Percentiles rank a stretch among this genome's conserved stretches.
phyloP scores from a whole-genome alignment of 2,797 vertebrate species.

The Pangasius larnaudii region DNA sequence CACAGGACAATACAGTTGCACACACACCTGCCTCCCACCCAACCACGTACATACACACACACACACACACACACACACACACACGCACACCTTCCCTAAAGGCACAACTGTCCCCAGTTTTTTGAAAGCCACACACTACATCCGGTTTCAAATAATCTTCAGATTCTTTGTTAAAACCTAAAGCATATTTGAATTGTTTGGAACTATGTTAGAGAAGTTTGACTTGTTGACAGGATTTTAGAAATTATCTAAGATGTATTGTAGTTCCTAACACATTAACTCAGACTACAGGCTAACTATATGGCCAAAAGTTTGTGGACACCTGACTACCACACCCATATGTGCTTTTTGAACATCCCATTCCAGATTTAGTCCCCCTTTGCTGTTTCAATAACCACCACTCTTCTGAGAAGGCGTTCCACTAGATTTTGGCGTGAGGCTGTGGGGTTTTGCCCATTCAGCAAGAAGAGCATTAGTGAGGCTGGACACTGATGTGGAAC shows the following conservation, averaged over 20 bases:
- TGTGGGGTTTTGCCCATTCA: no score
- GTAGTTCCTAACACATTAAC: not conserved
- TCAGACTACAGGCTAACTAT: not conserved
- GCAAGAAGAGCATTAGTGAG: not conserved
- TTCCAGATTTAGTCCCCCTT: not conserved
- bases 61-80: slow-evolving; percentile 39
- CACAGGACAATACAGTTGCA: slow-evolving; percentile 52
- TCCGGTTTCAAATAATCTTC: slow-evolving; percentile 39
- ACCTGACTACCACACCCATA: not conserved
- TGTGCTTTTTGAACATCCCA: not conserved
- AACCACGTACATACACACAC: slow-evolving; percentile 42
- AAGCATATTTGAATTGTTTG: not conserved
- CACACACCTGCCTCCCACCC: slow-evolving; percentile 51
- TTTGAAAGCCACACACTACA: slow-evolving; percentile 37
- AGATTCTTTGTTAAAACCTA: not conserved
- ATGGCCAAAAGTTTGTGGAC: not conserved
- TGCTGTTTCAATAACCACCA: not conserved
- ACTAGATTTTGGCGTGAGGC: not conserved
- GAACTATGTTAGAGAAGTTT: not conserved
- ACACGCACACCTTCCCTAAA: slow-evolving; percentile 51
- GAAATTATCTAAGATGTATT: not conserved
- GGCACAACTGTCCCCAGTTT: slow-evolving; percentile 56
- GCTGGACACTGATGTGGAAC: not conserved
- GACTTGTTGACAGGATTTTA: not conserved
- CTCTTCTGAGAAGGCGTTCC: not conserved